These are phyloP conservation scores for Bembecia ichneumoniformis DNA, from an alignment of 2,888 invertebrate species.

Conservation along the genomic window DNA sequence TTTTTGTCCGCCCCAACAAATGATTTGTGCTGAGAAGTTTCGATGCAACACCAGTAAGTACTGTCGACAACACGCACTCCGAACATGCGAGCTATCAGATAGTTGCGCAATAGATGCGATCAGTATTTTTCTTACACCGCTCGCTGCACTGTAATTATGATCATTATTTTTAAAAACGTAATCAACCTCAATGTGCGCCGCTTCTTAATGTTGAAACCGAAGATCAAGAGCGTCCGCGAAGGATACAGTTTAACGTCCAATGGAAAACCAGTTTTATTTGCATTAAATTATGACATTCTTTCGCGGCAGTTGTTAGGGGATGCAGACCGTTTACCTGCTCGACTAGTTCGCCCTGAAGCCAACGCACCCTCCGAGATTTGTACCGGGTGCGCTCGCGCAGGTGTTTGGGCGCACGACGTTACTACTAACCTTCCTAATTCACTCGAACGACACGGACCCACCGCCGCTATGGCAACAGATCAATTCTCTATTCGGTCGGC, in stretches of 20 bases:
- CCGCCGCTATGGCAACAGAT: slow-evolving; percentile 30
- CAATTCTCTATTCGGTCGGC: slow-evolving; percentile 32
- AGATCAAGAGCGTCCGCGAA: neutral
- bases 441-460: slow-evolving; percentile 36
- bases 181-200: slow-evolving; percentile 13
- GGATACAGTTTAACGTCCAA: neutral
- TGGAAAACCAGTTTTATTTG: slow-evolving; percentile 27
- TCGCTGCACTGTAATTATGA: slow-evolving; percentile 20
- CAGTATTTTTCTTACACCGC: slow-evolving; percentile 17
- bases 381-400: slow-evolving; percentile 61
- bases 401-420: slow-evolving; percentile 53
- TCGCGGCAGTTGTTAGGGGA: slow-evolving; percentile 19
- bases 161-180: slow-evolving; percentile 21
- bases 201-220: neutral
- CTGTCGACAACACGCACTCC: slow-evolving; percentile 7
- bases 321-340: slow-evolving; percentile 58
- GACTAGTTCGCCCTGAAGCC: slow-evolving; percentile 20
- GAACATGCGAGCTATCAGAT: slow-evolving; percentile 22
- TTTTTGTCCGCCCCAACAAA: slow-evolving; percentile 35
- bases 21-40: slow-evolving; percentile 43
- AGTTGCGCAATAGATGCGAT: slow-evolving; percentile 27
- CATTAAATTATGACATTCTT: slow-evolving; percentile 22
- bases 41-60: neutral
- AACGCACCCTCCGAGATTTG: slow-evolving; percentile 60
- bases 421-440: slow-evolving; percentile 45